Evolutionary conservation across 2,797 vertebrate species (phyloP).

Genomic region (Chiropotes sagulatus): DNA sequence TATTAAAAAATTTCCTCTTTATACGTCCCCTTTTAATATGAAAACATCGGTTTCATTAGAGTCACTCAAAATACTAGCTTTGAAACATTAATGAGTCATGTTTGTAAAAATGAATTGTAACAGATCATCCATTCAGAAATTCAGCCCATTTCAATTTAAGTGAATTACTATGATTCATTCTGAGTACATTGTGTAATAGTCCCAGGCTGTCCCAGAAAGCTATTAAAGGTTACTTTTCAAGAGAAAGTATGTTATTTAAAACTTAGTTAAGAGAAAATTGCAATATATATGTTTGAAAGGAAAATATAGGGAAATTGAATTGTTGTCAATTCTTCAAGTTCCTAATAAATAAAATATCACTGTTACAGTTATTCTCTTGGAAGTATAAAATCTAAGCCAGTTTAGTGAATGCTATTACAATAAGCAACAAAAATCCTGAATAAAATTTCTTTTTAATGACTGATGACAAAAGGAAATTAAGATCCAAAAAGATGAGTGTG

Average conservation of each 20-base stretch:
- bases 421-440: constrained; percentile 46
- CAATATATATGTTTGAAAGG: constrained; percentile 75
- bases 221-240: constrained; percentile 83
- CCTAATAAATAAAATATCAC: constrained; percentile 76
- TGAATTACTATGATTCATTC: constrained; percentile 83
- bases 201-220: constrained; percentile 79
- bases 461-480: constrained; percentile 37
- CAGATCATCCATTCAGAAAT: constrained; percentile 84
- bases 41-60: constrained; percentile 77
- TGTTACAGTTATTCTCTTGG: constrained; percentile 63
- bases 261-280: constrained; percentile 78
- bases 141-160: constrained; percentile 75
- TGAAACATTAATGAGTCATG: constrained; percentile 78
- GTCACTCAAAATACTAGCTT: constrained; percentile 76
- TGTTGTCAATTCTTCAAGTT: constrained; percentile 80
- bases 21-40: constrained; percentile 64
- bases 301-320: constrained; percentile 80
- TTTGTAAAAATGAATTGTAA: constrained; percentile 81
- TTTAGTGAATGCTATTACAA: constrained; percentile 50
- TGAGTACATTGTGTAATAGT: constrained; percentile 76
- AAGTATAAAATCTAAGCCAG: constrained; percentile 66
- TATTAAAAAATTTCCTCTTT: constrained; percentile 69
- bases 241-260: constrained; percentile 78
- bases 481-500: neutral
- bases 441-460: neutral